Percentiles rank a stretch among this genome's conserved stretches.
These are phyloP conservation scores for Rhaphigaster nebulosa DNA, from an alignment of 2,888 invertebrate genomes.

Conservation along the genomic window DNA sequence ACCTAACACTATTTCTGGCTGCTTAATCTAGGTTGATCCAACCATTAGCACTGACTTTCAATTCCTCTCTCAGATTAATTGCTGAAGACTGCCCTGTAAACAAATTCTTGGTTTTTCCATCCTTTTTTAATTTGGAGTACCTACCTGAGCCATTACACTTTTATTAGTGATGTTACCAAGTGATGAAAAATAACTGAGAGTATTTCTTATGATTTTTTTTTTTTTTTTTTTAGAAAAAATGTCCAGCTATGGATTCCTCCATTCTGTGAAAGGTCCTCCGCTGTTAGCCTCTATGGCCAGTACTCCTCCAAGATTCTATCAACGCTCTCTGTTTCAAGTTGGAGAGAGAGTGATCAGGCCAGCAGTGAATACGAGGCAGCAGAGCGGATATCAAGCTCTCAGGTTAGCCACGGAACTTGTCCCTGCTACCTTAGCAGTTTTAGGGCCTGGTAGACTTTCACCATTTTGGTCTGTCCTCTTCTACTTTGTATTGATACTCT, in stretches of 20 bases:
- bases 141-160: too few species aligned
- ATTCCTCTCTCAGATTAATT: too few species aligned
- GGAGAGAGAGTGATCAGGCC: constrained; percentile 78
- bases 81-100: too few species aligned
- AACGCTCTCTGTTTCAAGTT: constrained; percentile 79
- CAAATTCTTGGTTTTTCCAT: too few species aligned
- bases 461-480: constrained; percentile 91
- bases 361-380: constrained; percentile 70
- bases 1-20: too few species aligned
- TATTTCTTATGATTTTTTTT: background rate
- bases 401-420: constrained; percentile 91
- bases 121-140: too few species aligned
- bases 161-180: background rate
- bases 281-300: constrained; percentile 73
- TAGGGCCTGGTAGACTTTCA: constrained; percentile 82
- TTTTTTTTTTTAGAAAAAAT: constrained; percentile 75
- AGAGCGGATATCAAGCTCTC: constrained; percentile 79
- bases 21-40: too few species aligned
- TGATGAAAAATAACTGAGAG: background rate
- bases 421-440: constrained; percentile 84
- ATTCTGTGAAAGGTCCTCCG: constrained; percentile 72
- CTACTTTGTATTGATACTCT: constrained; percentile 86
- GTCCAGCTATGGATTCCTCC: constrained; percentile 80
- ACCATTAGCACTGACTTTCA: too few species aligned
- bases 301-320: constrained; percentile 78